Conservation (phyloP, 53 echinoderm and acorn worm genomes). For the Echinometra lucunter region DNA sequence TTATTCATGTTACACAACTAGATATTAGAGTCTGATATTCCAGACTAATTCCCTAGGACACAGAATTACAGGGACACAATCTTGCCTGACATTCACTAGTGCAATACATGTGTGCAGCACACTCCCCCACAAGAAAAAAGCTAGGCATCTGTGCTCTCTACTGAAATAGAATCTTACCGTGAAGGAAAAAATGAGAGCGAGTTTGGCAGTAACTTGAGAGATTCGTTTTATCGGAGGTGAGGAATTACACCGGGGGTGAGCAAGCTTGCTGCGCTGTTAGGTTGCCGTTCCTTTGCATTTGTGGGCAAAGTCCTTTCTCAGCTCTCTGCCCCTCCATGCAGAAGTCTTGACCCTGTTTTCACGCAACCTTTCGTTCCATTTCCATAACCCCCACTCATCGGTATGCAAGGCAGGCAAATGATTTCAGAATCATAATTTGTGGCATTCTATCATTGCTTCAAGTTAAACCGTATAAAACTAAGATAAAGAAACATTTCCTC, state of each 20-base stretch:
- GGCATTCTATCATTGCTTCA: not conserved
- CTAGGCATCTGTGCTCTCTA: not conserved
- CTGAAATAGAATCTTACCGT: not conserved
- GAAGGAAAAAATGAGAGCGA: not conserved
- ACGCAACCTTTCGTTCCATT: conserved; percentile 26
- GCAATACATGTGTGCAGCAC: conserved; percentile 14
- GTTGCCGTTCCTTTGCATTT: not conserved
- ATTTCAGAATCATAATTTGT: not conserved
- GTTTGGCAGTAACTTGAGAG: not conserved
- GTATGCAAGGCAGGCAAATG: not conserved
- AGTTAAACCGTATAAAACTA: too few species aligned
- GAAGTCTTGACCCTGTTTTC: conserved; percentile 24
- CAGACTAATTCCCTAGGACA: not conserved
- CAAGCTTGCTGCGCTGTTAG: not conserved
- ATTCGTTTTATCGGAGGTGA: not conserved
- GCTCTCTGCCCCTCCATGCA: not conserved
- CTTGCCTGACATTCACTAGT: not conserved
- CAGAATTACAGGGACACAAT: not conserved
- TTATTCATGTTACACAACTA: too few species aligned
- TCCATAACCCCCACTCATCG: not conserved
- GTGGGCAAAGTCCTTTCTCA: conserved; percentile 22
- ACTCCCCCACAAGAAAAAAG: not conserved
- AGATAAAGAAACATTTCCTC: too few species aligned
- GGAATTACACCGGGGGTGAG: not conserved
- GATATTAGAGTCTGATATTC: not conserved